Base-by-base conservation (phyloP, 2,888 invertebrate species). In the Serrognathus titanus region DNA sequence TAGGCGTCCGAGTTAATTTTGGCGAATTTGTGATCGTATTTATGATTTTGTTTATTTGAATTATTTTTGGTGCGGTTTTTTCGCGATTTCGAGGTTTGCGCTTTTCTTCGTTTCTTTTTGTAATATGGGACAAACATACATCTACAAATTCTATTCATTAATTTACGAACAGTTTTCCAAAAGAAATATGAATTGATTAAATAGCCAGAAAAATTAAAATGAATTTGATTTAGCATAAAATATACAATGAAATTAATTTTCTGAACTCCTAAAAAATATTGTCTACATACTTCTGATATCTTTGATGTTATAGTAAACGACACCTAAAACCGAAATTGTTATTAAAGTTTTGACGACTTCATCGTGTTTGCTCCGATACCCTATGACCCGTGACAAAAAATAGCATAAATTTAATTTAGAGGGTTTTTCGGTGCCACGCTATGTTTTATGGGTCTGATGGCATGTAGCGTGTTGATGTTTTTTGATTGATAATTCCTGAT, bases 401-500 rank as follows among this genome's bases (percentile, higher is more conserved):
- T 31, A 31, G 24, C 50, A 60, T 59, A 65, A 65, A 64, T 61
- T 57, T 54, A 58, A 61, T 69, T 66, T 63, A 66, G 66, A 66
- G 68, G 60, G 63, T 68, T 68, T 68, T 66, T 60, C 66, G 69
- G 67, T 49, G 55, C 55, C 55, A 55, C 13, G 36, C 37, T 12
- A 49, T 48, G 40, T 67, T 69, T 71, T 66, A 71, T 69, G 64
- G 57, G 69, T 71, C 70, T 71, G 66, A 64, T 66, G 65, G 65
- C 67, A 66, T 59, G 56, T 51, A 62, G 58, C 57, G 55, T 66
- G 65, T 69, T 68, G 65, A 63, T 66, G 65, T 64, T 68, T 66
- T 64, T 63, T 61, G 61, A 64, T 63, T 63, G 61, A 64, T 66
- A 67, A 66, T 59, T 59, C 49, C 38, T 51, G 60, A 65, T 65